phyloP scores from a whole-genome alignment of 2,888 invertebrate genomes.

The Allophyes oxyacanthae region DNA sequence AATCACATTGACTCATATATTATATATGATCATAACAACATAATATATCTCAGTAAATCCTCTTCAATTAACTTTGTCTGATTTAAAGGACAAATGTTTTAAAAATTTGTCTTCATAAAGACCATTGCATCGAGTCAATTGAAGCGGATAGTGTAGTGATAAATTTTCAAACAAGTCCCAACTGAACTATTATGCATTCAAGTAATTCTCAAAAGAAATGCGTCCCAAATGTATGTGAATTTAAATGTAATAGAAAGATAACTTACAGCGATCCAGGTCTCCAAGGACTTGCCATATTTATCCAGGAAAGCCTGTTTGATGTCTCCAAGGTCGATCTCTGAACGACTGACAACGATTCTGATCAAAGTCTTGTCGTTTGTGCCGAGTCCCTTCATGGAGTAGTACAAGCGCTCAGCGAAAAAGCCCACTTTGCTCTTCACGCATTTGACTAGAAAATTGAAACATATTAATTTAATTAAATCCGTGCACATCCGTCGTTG shows the following conservation, averaged over 20 bases:
- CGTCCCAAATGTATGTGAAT: constrained; percentile 7
- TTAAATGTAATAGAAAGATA: constrained; percentile 29
- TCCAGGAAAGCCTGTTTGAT: constrained; percentile 97
- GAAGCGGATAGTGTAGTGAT: constrained; percentile 25
- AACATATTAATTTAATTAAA: not conserved
- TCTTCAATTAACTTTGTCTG: constrained; percentile 33
- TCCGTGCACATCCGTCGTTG: not conserved
- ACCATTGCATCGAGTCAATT: constrained; percentile 47
- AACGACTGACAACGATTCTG: constrained; percentile 96
- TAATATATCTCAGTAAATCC: constrained; percentile 29
- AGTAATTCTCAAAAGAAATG: constrained; percentile 39
- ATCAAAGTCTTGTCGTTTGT: constrained; percentile 98
- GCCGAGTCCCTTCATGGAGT: constrained; percentile 96
- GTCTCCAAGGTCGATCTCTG: constrained; percentile 97
- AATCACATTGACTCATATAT: constrained; percentile 16
- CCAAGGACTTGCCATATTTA: constrained; percentile 94
- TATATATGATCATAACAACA: constrained; percentile 16
- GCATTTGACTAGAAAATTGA: constrained; percentile 92
- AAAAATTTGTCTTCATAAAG: constrained; percentile 14
- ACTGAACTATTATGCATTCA: constrained; percentile 27
- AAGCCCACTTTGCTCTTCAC: constrained; percentile 97
- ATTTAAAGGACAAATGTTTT: constrained; percentile 33
- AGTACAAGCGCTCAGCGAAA: constrained; percentile 97
- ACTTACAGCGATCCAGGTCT: constrained; percentile 96
- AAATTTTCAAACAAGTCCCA: constrained; percentile 24